phyloP scores from a whole-genome alignment of 2,888 invertebrate species.

The Pegoplata infirma region DNA sequence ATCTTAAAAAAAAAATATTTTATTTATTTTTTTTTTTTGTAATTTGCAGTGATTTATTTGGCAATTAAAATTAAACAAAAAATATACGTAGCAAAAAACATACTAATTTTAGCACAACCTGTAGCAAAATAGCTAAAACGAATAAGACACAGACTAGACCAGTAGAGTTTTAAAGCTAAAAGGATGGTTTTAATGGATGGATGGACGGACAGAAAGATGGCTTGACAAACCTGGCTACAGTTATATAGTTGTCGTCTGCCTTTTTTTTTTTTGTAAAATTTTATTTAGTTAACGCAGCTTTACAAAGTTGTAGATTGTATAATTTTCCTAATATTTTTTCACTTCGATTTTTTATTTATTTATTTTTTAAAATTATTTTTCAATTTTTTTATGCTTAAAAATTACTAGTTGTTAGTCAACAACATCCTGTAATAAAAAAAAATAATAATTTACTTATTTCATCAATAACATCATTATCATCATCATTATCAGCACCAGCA shows the following conservation, averaged over 20 bases:
- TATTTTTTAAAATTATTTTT: background rate
- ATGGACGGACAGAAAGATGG: background rate
- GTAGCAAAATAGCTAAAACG: background rate
- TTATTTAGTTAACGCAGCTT: background rate
- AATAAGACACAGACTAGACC: background rate
- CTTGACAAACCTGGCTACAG: background rate
- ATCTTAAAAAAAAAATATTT: slow-evolving; percentile 48
- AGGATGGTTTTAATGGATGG: background rate
- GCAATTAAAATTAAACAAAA: slow-evolving; percentile 57
- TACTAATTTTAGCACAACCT: background rate
- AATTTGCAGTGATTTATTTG: slow-evolving; percentile 57
- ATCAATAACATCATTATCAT: slow-evolving; percentile 14
- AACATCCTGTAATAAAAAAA: slow-evolving; percentile 39
- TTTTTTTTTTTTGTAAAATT: too few relatives aligned
- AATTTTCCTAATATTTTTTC: background rate
- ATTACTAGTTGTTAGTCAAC: slow-evolving; percentile 2
- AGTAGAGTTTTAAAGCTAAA: background rate
- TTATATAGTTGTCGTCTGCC: background rate
- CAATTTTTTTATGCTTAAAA: background rate
- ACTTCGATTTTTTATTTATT: too few relatives aligned
- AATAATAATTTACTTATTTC: slow-evolving; percentile 26
- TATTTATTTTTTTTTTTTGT: slow-evolving; percentile 19
- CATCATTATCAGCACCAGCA: too few relatives aligned
- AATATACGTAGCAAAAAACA: too few relatives aligned
- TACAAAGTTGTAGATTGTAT: background rate